Evolutionary conservation across 2,797 vertebrate genomes (phyloP).

Genomic region (Arctocebus calabarensis): DNA sequence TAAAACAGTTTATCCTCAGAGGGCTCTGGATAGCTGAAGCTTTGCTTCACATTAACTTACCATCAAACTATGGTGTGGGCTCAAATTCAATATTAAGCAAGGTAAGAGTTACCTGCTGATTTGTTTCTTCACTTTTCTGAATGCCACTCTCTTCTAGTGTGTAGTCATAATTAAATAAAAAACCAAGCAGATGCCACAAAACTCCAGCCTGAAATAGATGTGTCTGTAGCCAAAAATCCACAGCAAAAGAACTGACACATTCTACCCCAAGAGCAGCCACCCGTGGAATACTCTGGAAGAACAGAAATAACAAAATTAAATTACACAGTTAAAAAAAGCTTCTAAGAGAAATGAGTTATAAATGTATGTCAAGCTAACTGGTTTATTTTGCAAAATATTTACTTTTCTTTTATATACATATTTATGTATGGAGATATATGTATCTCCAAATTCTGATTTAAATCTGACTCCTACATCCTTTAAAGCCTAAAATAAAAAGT

Average conservation of each 20-base stretch:
- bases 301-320: constrained; percentile 27
- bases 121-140: constrained; percentile 96
- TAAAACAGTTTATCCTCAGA: background rate
- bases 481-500: constrained; percentile 44
- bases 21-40: background rate
- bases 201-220: constrained; percentile 97
- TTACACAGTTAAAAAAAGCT: background rate
- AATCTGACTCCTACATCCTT: constrained; percentile 10
- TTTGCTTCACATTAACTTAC: background rate
- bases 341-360: background rate
- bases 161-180: constrained; percentile 98
- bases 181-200: constrained; percentile 96
- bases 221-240: constrained; percentile 98
- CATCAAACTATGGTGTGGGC: background rate
- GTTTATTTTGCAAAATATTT: constrained; percentile 3
- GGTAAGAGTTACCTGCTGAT: constrained; percentile 92
- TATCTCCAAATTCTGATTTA: constrained; percentile 21
- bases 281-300: constrained; percentile 93
- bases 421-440: too few relatives aligned
- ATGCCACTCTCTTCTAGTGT: constrained; percentile 99
- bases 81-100: constrained; percentile 25
- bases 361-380: background rate
- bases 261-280: constrained; percentile 94
- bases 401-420: background rate
- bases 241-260: constrained; percentile 97